Conservation (phyloP, 2,888 invertebrate species). For the Caenorhabditis macrosperma region DNA sequence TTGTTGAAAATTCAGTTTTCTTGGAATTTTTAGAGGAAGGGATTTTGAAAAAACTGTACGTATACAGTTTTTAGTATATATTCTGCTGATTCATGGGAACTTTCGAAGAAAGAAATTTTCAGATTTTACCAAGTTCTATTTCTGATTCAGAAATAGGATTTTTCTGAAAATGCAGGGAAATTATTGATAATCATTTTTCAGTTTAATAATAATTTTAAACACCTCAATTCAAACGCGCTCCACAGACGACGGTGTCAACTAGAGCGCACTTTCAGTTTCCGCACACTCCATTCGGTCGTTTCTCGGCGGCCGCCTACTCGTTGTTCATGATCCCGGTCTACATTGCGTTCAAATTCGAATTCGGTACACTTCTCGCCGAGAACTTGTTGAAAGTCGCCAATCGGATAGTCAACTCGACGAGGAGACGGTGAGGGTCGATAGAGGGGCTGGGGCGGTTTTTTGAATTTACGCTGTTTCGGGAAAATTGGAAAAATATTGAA, state of each 20-base stretch:
- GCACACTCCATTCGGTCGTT: conserved; percentile 17
- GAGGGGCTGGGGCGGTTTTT: not conserved
- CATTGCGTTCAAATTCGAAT: conserved; percentile 54
- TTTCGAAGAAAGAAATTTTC: too few relatives aligned
- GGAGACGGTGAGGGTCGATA: not conserved
- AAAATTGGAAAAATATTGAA: not conserved
- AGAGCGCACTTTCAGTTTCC: conserved; percentile 35
- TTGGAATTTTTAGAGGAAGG: too few relatives aligned
- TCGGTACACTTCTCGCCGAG: conserved; percentile 36
- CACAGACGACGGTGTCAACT: too few relatives aligned
- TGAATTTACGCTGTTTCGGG: too few relatives aligned
- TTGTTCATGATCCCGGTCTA: conserved; percentile 42
- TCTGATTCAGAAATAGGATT: too few relatives aligned
- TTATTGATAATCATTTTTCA: too few relatives aligned
- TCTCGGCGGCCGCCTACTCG: conserved; percentile 25
- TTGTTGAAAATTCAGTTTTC: not conserved
- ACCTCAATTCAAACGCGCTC: too few relatives aligned
- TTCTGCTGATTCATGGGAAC: too few relatives aligned
- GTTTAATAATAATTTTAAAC: not conserved
- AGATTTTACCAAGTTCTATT: too few relatives aligned
- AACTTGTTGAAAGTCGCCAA: not conserved
- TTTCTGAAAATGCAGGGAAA: too few relatives aligned
- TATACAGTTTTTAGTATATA: too few relatives aligned
- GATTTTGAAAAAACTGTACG: too few relatives aligned
- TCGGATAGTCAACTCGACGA: not conserved